Base-by-base conservation (phyloP, 2,888 invertebrate genomes). In the Epirrhoe alternata region DNA sequence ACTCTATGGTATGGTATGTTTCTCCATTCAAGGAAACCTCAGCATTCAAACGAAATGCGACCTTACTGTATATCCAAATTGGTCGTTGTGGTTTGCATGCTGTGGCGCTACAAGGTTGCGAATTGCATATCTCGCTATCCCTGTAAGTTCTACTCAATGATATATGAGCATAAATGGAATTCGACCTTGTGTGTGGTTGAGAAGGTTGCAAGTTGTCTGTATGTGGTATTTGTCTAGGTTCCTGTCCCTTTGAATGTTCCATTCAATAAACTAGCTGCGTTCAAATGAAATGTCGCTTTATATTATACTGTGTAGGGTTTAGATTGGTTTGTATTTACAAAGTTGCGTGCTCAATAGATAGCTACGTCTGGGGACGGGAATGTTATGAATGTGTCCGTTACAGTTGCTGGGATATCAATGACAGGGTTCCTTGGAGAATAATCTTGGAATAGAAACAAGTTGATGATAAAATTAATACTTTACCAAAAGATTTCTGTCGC, bases 301-400 rank as follows among this genome's bases (percentile, higher is more conserved):
- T n/a, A 24, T 52, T 14, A 8, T 8, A 24, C 1, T 6, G 4
- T 30, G 10, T 33, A 58, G 24, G 24, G 58, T 16, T 12, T 31
- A 35, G 8, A 14, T 6, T 63, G 61, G 62, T n/a, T 17, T 30
- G 8, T 49, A 4, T 62, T 56, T 45, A 35, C 49, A 35, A 57
- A 60, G 33, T 5, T 10, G 33, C 52, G 42, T 66, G 63, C 30
- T 49, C 52, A 31, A 8, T 14, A 30, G 49, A 51, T 66, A 59
- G 63, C 57, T 70, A 67, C 72, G 70, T 66, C 45, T 70, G 66
- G 72, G 70, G 66, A 35, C 62, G 52, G 56, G 35, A 45, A 53
- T 5, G 14, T 24, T 56, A 24, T 30, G 56, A 51, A 50, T 50
- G 62, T 38, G 51, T 42, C 42, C 62, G 56, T 56, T 56, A 54